phyloP scores from a whole-genome alignment of 1,140 invertebrate species.

The Rhopalosiphum maidis region DNA sequence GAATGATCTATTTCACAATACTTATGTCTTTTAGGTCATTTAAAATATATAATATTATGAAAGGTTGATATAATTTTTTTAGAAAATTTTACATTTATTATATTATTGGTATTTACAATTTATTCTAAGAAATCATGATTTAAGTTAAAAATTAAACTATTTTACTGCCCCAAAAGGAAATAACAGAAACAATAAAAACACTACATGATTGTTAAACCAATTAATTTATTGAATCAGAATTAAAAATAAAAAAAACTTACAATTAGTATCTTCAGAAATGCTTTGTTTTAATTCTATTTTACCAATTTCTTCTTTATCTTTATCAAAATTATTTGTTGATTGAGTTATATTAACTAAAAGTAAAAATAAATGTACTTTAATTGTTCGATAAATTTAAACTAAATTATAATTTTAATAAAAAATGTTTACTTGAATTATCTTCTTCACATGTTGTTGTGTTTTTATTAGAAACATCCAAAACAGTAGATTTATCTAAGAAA shows the following conservation, averaged over 20 bases:
- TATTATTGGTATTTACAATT: too few species aligned
- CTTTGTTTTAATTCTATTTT: conserved; percentile 1
- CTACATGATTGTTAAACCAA: background rate
- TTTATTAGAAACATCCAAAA: background rate
- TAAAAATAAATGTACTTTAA: background rate
- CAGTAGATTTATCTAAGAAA: background rate
- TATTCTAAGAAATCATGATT: too few species aligned
- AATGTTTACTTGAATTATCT: background rate
- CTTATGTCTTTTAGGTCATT: too few species aligned
- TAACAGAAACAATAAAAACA: background rate
- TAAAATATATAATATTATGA: too few species aligned
- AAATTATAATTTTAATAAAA: background rate
- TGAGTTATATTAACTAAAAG: background rate
- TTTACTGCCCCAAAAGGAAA: too few species aligned
- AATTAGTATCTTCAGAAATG: background rate
- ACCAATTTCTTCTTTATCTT: background rate
- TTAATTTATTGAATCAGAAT: background rate
- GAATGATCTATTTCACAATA: too few species aligned
- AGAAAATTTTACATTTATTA: too few species aligned
- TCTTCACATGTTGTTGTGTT: background rate
- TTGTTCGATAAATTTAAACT: background rate
- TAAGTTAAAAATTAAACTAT: too few species aligned
- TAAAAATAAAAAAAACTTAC: background rate
- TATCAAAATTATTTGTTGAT: background rate
- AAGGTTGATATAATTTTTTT: too few species aligned